phyloP scores from a whole-genome alignment of 2,888 invertebrate species.

The Patella pellucida region DNA sequence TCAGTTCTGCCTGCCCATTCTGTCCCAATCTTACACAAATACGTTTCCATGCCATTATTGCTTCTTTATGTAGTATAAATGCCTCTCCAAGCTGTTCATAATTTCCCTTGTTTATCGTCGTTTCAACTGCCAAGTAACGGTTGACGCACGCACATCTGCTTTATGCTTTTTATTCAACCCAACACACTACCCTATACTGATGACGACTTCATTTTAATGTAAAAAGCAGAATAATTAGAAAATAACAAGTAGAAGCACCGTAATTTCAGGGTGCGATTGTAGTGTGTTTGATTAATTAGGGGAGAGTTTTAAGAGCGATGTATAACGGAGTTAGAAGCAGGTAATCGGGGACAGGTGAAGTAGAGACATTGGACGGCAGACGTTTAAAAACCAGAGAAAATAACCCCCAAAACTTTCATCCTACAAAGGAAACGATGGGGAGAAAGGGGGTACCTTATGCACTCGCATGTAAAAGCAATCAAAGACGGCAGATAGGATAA shows the following conservation, averaged over 20 bases:
- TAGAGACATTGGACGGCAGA: constrained; percentile 5
- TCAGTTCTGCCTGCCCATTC: constrained; percentile 7
- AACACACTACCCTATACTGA: background rate
- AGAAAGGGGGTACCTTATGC: background rate
- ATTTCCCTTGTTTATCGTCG: constrained; percentile 2
- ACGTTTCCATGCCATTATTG: constrained; percentile 2
- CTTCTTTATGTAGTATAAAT: constrained; percentile 9
- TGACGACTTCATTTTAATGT: constrained; percentile 7
- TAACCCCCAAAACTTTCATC: background rate
- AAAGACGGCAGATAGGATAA: background rate
- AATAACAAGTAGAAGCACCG: constrained; percentile 2
- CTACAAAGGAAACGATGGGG: background rate
- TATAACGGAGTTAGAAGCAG: background rate
- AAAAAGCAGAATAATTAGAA: constrained; percentile 9
- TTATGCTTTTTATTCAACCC: background rate
- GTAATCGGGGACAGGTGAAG: background rate
- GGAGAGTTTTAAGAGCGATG: background rate
- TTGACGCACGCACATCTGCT: constrained; percentile 9
- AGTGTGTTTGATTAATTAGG: constrained; percentile 11
- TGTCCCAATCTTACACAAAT: constrained; percentile 5
- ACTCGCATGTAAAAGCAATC: constrained; percentile 7
- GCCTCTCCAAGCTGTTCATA: constrained; percentile 8
- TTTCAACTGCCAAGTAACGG: constrained; percentile 10
- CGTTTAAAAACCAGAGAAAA: background rate
- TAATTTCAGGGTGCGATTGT: constrained; percentile 5